Evolutionary conservation across 2,797 vertebrate species (phyloP).

Genomic region (Cyclura pinguis): DNA sequence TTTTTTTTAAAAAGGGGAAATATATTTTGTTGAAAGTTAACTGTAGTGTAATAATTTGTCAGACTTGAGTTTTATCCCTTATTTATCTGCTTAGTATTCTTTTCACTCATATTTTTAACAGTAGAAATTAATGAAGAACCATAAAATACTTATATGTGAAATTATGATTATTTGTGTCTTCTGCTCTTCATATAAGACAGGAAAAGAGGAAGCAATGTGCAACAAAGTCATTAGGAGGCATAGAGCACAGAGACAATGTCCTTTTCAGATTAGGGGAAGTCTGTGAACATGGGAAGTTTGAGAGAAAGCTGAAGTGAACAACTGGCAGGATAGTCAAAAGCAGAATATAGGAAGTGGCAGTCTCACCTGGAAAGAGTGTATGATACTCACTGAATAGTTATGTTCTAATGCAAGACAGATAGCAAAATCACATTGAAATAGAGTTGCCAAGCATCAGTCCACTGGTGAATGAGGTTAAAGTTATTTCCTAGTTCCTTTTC

Average conservation of each 20-base stretch:
- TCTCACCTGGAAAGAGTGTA: not conserved
- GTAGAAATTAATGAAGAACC: slow-evolving; percentile 8
- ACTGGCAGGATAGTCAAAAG: not conserved
- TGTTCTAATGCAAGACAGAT: not conserved
- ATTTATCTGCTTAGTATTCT: not conserved
- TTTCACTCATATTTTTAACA: not conserved
- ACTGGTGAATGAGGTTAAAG: not conserved
- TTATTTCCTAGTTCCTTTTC: not conserved
- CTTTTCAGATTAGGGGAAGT: not conserved
- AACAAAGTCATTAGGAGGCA: not conserved
- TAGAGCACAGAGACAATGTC: not conserved
- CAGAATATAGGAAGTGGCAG: not conserved
- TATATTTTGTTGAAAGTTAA: not conserved
- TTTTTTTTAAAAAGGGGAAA: not conserved
- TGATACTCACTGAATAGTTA: not conserved
- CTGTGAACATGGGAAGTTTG: not conserved
- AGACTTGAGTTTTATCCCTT: not conserved
- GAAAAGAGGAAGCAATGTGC: not conserved
- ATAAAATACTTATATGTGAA: slow-evolving; percentile 11
- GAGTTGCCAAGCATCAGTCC: not conserved
- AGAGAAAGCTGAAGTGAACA: not conserved
- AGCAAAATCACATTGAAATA: not conserved
- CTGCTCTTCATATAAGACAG: not conserved
- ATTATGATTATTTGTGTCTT: not conserved
- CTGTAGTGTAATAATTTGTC: slow-evolving; percentile 1